Conservation (phyloP, 2,888 invertebrate species). For the Pseudanteris insignis region DNA sequence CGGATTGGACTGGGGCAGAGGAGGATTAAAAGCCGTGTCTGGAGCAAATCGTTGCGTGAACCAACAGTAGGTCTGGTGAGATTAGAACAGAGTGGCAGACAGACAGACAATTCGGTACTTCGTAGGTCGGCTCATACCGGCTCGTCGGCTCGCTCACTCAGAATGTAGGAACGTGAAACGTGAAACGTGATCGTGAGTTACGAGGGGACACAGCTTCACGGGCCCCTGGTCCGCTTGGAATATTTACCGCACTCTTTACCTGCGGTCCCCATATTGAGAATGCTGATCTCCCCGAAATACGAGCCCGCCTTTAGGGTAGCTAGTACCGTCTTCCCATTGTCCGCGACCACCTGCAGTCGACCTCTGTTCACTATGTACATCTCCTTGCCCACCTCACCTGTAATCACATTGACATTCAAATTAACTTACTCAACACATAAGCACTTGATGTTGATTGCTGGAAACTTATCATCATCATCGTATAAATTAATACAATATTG, state of each 20-base stretch:
- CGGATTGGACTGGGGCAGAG: too few species aligned
- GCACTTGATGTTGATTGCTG: background rate
- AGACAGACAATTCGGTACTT: constrained; percentile 54
- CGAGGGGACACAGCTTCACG: constrained; percentile 49
- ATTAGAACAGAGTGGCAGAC: constrained; percentile 45
- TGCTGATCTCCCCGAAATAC: constrained; percentile 99
- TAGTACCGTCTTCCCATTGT: constrained; percentile 94
- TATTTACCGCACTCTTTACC: constrained; percentile 97
- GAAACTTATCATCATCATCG: too few species aligned
- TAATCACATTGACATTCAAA: constrained; percentile 47
- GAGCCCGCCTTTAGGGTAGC: constrained; percentile 98
- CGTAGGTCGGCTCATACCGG: constrained; percentile 63
- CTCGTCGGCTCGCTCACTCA: constrained; percentile 61
- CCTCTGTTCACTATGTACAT: constrained; percentile 99
- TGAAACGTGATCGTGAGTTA: constrained; percentile 59
- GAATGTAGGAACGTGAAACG: constrained; percentile 49
- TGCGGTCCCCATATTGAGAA: constrained; percentile 99
- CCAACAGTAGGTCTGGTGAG: constrained; percentile 31
- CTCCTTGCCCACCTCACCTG: constrained; percentile 99
- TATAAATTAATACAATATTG: too few species aligned
- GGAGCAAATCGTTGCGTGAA: constrained; percentile 21
- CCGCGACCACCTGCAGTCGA: constrained; percentile 91
- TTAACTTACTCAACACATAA: too few species aligned
- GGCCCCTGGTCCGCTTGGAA: constrained; percentile 69
- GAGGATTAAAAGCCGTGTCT: background rate